Evolutionary conservation across 2,888 invertebrate species (phyloP).

Genomic region (Panorpa germanica): DNA sequence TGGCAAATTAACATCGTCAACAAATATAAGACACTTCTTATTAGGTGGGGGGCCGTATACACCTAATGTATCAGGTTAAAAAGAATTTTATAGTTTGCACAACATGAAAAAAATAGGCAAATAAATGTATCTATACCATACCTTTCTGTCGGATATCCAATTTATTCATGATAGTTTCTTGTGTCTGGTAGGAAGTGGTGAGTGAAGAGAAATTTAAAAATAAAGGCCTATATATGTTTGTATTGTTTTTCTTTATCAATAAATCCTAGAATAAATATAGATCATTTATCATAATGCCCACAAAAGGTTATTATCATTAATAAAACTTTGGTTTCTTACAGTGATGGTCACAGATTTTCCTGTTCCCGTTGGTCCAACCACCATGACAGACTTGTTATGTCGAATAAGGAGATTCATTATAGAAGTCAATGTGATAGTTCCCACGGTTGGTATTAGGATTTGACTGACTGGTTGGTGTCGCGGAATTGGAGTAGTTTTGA

Average conservation of each 20-base stretch:
- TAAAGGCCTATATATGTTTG: constrained; percentile 60
- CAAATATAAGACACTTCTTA: constrained; percentile 75
- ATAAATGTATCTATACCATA: no score
- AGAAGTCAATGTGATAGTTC: constrained; percentile 69
- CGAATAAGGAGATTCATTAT: constrained; percentile 61
- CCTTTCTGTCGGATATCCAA: constrained; percentile 82
- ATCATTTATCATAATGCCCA: no score
- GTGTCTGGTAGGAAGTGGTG: constrained; percentile 83
- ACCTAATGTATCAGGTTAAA: no score
- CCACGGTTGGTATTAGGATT: constrained; percentile 83
- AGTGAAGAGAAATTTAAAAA: constrained; percentile 88
- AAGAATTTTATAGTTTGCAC: no score
- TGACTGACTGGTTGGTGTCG: constrained; percentile 85
- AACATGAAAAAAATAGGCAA: no score
- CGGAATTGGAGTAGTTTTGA: constrained; percentile 55
- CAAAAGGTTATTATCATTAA: no score
- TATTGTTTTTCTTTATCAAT: constrained; percentile 61
- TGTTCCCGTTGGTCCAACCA: constrained; percentile 88
- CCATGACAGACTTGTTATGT: constrained; percentile 66
- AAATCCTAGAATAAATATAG: no score
- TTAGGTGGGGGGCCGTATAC: constrained; percentile 86
- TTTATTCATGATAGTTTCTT: constrained; percentile 88
- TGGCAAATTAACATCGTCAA: constrained; percentile 95
- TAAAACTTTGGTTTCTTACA: no score
- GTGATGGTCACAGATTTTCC: constrained; percentile 84